Conservation (phyloP, 2,797 vertebrate genomes). For the Psittacula echo region DNA sequence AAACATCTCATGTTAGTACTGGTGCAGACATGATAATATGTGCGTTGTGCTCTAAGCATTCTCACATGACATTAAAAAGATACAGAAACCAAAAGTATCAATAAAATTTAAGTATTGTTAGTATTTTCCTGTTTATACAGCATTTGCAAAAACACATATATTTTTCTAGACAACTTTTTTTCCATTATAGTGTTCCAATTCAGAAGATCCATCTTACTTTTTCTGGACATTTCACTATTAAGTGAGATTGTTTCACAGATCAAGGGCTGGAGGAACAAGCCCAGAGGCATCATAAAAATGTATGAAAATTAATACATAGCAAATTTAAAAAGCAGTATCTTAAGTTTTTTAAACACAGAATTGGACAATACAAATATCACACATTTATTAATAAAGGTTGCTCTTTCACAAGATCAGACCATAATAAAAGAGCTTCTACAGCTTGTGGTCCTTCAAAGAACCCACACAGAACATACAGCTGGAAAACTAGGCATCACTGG, state of each 20-base stretch:
- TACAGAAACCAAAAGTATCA: background rate
- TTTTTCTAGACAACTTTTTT: background rate
- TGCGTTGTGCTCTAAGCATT: background rate
- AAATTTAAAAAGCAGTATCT: background rate
- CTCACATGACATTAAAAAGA: background rate
- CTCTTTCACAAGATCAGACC: background rate
- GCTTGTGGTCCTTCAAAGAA: background rate
- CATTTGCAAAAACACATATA: background rate
- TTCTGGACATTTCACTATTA: background rate
- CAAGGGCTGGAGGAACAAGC: background rate
- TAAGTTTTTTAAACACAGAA: background rate
- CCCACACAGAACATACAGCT: background rate
- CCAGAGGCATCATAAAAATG: background rate
- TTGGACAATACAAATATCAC: background rate
- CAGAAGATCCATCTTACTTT: background rate
- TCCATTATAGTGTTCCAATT: background rate
- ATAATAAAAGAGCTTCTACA: background rate
- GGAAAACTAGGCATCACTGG: background rate
- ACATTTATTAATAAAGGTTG: background rate
- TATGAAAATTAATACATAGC: background rate
- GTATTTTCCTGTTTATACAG: background rate
- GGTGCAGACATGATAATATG: background rate
- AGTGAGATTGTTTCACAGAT: background rate
- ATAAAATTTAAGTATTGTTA: background rate
- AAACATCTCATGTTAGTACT: background rate